Evolutionary conservation across 2,888 invertebrate species (phyloP), one percentile per base, ranked within the genome.

Genomic region (Terebella lapidaria): DNA sequence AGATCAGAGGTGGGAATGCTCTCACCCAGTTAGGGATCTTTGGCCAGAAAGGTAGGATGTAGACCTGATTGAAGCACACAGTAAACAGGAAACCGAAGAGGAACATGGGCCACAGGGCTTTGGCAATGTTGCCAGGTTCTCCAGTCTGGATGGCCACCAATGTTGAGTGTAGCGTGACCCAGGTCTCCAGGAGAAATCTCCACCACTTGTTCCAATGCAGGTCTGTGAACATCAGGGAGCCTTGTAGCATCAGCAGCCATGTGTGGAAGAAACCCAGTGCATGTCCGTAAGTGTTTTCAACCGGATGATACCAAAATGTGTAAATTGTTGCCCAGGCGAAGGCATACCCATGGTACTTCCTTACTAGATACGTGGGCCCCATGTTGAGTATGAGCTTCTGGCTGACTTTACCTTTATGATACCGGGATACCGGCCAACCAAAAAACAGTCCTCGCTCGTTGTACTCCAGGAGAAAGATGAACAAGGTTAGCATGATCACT

Each of bases 241-340:
- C 68, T 65, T 68, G 68, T 27, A 68, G 55, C 56, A 67, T 56
- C 27, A 68, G 58, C 22, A 68, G 54, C 61, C 62, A 68, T 2
- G 67, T 67, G 51, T 67, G 60, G 18, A 60, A 35, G 52, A 66
- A 64, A 1, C 68, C 68, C 51, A 66, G 51, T 2, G 59, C 68
- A 54, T 68, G 68, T 2, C 68, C 68, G 59, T 54, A 56, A 0
- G 68, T 68, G 56, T 67, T 68, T 54, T 68, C 68, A 67, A 68
- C 65, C 4, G 68, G 68, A 49, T 68, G 68, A 30, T 68, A 68
- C 68, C 68, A 68, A 54, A 68, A 68, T 10, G 68, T 68, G 49
- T 64, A 68, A n/a, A 65, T 57, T 22, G 61, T 58, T 1, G 59
- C 68, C 68, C 68, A 68, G 25, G 65, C 51, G 45, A 64, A 67